Percentiles rank a stretch among this genome's conserved stretches.
Conservation (phyloP, 2,113 vertebrate species). For the Arvicanthis niloticus region DNA sequence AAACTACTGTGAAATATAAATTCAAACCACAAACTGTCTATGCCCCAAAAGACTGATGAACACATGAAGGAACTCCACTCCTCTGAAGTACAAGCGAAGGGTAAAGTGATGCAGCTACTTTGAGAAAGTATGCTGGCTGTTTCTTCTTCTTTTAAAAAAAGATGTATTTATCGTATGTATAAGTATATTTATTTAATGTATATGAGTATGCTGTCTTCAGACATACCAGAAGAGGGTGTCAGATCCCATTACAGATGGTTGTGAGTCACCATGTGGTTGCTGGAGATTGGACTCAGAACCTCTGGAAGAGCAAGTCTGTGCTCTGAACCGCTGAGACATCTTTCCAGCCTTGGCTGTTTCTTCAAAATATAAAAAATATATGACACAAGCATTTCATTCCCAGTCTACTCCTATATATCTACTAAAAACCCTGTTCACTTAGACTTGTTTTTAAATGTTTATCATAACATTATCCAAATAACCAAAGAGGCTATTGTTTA, state of each 20-base stretch:
- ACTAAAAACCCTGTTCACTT: background rate
- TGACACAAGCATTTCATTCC: constrained; percentile 19
- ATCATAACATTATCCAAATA: constrained; percentile 43
- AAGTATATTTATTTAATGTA: too few relatives aligned
- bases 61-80: background rate
- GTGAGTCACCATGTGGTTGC: too few relatives aligned
- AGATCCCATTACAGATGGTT: too few relatives aligned
- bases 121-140: background rate
- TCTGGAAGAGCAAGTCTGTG: too few relatives aligned
- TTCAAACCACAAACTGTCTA: background rate
- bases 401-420: constrained; percentile 9
- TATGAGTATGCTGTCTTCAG: too few relatives aligned
- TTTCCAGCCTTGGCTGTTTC: background rate
- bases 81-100: background rate
- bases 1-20: background rate
- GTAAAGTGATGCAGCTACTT: background rate
- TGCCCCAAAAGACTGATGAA: background rate
- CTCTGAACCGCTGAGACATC: too few relatives aligned
- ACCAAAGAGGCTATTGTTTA: constrained; percentile 34
- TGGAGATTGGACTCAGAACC: too few relatives aligned
- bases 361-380: constrained; percentile 43
- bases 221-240: too few relatives aligned
- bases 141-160: background rate
- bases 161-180: too few relatives aligned
- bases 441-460: constrained; percentile 45